These are phyloP conservation scores for Patiria pectinifera DNA, from an alignment of 53 echinoderm and acorn worm species.

Conservation along the genomic window DNA sequence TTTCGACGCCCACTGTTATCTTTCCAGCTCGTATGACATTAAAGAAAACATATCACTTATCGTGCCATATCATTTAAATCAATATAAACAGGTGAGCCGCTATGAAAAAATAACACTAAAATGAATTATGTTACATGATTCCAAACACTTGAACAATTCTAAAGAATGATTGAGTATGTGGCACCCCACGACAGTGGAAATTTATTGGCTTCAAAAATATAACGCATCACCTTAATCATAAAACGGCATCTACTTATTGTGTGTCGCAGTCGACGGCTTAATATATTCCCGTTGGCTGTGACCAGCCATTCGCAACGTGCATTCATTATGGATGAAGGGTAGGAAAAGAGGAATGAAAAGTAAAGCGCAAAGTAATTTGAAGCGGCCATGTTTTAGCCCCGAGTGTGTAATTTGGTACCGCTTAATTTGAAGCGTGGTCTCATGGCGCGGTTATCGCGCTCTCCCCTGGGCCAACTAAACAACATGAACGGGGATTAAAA, in stretches of 20 bases:
- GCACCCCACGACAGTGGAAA: neutral
- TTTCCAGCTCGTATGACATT: neutral
- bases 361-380: conserved; percentile 7
- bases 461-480: conserved; percentile 34
- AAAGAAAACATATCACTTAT: neutral
- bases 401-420: conserved; percentile 60
- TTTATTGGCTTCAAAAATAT: neutral
- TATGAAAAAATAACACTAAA: neutral
- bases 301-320: conserved; percentile 10
- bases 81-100: neutral
- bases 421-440: conserved; percentile 46
- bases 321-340: conserved; percentile 8
- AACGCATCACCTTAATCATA: neutral
- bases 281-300: neutral
- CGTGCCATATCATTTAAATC: neutral
- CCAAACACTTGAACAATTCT: neutral
- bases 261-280: neutral
- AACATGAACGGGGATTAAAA: conserved; percentile 21
- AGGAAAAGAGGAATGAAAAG: neutral
- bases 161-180: neutral
- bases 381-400: conserved; percentile 45
- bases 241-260: neutral
- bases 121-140: neutral
- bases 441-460: neutral
- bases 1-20: neutral